Percentiles rank a stretch among this genome's conserved stretches.
Evolutionary conservation across 1,140 invertebrate species (phyloP).

Genomic region (Orchesella cincta): DNA sequence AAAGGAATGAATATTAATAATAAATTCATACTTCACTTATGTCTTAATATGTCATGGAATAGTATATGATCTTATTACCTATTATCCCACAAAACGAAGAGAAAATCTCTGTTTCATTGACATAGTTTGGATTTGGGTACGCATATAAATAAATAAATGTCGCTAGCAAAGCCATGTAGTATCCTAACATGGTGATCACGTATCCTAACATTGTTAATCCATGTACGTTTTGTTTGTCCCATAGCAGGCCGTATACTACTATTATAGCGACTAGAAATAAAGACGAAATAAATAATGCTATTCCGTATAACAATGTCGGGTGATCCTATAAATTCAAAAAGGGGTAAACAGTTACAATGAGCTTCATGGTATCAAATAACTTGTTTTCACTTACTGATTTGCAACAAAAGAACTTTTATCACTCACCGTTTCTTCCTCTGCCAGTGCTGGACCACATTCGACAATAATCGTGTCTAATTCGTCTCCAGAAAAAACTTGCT

Average conservation of each 20-base stretch:
- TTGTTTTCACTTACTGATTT: background rate
- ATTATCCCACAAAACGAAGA: slow-evolving; percentile 1
- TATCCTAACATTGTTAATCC: slow-evolving; percentile 3
- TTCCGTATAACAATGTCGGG: slow-evolving; percentile 2
- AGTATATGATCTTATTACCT: background rate
- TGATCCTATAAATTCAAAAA: slow-evolving; percentile 29
- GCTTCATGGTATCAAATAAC: no score
- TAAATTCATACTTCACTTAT: slow-evolving; percentile 6
- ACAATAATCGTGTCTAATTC: slow-evolving; percentile 37
- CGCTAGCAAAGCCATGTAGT: background rate
- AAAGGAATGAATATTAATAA: slow-evolving; percentile 4
- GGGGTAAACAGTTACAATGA: no score
- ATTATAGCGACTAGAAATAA: slow-evolving; percentile 1
- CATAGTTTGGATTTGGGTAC: background rate
- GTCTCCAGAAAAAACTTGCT: background rate
- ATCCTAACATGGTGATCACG: background rate
- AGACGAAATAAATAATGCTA: background rate
- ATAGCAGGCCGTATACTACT: background rate
- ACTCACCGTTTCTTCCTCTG: background rate
- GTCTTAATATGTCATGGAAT: slow-evolving; percentile 31
- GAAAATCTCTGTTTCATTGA: background rate
- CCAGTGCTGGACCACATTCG: slow-evolving; percentile 33
- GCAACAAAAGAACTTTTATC: background rate
- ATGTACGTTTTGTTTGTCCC: slow-evolving; percentile 15
- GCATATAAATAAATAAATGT: slow-evolving; percentile 20